phyloP scores from a whole-genome alignment of 2,888 invertebrate genomes.

The Ormia ochracea region DNA sequence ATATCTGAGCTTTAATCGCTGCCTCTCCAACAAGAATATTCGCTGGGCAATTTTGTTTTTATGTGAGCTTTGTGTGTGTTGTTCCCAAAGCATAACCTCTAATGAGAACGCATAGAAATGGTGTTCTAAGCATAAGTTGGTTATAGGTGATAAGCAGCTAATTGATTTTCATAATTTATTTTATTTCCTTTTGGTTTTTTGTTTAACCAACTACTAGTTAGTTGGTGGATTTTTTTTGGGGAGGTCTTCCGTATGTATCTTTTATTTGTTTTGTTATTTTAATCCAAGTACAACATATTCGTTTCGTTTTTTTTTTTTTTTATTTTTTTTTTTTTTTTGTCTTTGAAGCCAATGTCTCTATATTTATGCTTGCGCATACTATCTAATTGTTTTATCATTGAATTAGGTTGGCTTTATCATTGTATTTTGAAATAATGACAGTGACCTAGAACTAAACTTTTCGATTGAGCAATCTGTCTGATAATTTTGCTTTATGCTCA shows the following conservation, averaged over 20 bases:
- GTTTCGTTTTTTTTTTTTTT: not conserved
- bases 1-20: no score
- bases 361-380: not conserved
- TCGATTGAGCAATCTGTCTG: not conserved
- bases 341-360: not conserved
- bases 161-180: slow-evolving; percentile 9
- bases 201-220: slow-evolving; percentile 35
- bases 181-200: not conserved
- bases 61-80: not conserved
- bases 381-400: not conserved
- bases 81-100: not conserved
- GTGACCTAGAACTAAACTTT: slow-evolving; percentile 11
- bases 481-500: not conserved
- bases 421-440: slow-evolving; percentile 4
- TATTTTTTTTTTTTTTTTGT: slow-evolving; percentile 10
- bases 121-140: not conserved
- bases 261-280: slow-evolving; percentile 16
- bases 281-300: not conserved
- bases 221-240: slow-evolving; percentile 53
- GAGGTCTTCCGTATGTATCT: slow-evolving; percentile 7
- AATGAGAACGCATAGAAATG: not conserved
- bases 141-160: not conserved
- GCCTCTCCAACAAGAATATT: no score
- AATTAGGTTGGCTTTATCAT: not conserved
- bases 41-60: no score